phyloP scores from a whole-genome alignment of 2,113 vertebrate genomes.

The Hydrochoerus hydrochaeris region DNA sequence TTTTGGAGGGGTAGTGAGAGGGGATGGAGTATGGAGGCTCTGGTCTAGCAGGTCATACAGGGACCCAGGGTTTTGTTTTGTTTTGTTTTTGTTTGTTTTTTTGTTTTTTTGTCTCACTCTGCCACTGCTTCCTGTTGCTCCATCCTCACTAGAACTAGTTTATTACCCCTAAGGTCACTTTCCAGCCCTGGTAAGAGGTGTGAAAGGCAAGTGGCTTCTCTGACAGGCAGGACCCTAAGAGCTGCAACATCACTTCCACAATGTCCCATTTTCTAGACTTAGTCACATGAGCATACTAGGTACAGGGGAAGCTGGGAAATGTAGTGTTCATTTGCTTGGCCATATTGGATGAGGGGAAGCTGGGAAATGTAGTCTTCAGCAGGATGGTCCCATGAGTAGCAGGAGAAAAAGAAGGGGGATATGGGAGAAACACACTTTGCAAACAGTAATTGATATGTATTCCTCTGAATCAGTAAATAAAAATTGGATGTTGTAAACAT shows the following conservation, averaged over 20 bases:
- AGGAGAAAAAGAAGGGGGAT: background rate
- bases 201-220: background rate
- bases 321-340: background rate
- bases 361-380: background rate
- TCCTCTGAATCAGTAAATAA: background rate
- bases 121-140: background rate
- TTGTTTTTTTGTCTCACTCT: too few species aligned
- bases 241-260: background rate
- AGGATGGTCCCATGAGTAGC: too few species aligned
- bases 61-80: background rate
- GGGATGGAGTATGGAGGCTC: fast-evolving
- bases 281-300: fast-evolving
- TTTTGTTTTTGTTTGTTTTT: too few species aligned
- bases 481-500: background rate
- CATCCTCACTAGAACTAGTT: background rate
- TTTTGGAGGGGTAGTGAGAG: background rate
- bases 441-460: background rate
- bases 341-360: background rate
- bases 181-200: too few species aligned
- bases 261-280: background rate
- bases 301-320: background rate
- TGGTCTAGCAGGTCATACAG: background rate
- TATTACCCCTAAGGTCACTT: background rate
- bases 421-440: background rate
- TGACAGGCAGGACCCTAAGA: background rate